These are phyloP conservation scores for Gobius niger DNA, from an alignment of 2,113 vertebrate species.

Conservation along the genomic window DNA sequence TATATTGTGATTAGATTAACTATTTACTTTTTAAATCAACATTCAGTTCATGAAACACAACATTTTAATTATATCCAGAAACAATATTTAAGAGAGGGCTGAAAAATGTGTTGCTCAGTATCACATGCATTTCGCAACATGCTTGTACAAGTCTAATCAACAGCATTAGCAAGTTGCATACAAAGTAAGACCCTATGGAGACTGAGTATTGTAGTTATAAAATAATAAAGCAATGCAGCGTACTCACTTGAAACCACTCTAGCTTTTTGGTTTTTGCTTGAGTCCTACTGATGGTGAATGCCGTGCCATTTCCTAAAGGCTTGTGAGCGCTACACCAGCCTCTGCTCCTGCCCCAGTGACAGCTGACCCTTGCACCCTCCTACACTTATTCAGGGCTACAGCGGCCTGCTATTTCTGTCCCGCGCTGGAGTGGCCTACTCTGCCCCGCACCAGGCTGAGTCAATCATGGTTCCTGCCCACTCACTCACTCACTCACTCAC, in stretches of 20 bases:
- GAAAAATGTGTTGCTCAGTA: too few species aligned
- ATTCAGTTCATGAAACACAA: too few species aligned
- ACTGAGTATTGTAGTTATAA: background rate
- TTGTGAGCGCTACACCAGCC: slow-evolving; percentile 7
- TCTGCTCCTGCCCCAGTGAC: slow-evolving; percentile 54
- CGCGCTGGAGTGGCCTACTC: slow-evolving; percentile 24
- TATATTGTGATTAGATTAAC: too few species aligned
- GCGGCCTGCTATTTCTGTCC: slow-evolving; percentile 66
- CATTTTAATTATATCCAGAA: too few species aligned
- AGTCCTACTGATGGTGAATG: background rate
- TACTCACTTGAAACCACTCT: slow-evolving; percentile 55
- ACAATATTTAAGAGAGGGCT: too few species aligned
- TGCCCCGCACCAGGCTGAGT: slow-evolving; percentile 58
- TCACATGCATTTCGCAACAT: too few species aligned
- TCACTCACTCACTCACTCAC: slow-evolving; percentile 19
- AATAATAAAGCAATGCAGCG: background rate
- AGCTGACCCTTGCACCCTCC: slow-evolving; percentile 71
- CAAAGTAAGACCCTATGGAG: too few species aligned
- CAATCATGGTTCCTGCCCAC: slow-evolving; percentile 55
- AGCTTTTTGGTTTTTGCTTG: background rate
- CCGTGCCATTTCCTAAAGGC: slow-evolving; percentile 7
- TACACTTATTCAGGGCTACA: slow-evolving; percentile 46
- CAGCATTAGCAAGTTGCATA: too few species aligned
- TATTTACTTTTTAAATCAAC: too few species aligned
- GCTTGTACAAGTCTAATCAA: too few species aligned